These are phyloP conservation scores for Venusia cambrica DNA, from an alignment of 2,888 invertebrate genomes.

Conservation along the genomic window DNA sequence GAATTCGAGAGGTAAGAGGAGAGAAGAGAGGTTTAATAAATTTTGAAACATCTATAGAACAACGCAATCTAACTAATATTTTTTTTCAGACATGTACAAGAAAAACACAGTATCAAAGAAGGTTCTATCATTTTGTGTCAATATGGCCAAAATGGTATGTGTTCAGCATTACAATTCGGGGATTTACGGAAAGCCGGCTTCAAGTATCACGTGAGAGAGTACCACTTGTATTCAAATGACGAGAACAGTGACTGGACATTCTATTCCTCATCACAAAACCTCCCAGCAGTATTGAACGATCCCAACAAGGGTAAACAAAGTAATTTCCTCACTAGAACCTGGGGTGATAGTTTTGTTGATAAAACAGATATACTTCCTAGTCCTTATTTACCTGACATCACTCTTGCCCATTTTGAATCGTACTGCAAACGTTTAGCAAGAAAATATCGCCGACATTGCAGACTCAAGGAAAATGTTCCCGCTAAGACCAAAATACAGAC, in stretches of 20 bases:
- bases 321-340: slow-evolving; percentile 97
- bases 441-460: slow-evolving; percentile 83
- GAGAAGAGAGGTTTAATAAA: neutral
- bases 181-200: slow-evolving; percentile 94
- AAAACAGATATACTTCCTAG: slow-evolving; percentile 88
- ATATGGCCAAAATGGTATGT: slow-evolving; percentile 93
- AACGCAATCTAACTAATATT: slow-evolving; percentile 8
- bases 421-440: slow-evolving; percentile 91
- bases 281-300: slow-evolving; percentile 97
- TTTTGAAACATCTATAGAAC: neutral
- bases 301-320: slow-evolving; percentile 94
- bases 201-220: slow-evolving; percentile 89
- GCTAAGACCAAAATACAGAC: slow-evolving; percentile 69
- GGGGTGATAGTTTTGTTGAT: slow-evolving; percentile 97
- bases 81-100: slow-evolving; percentile 88
- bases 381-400: slow-evolving; percentile 91
- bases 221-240: slow-evolving; percentile 72
- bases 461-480: slow-evolving; percentile 70
- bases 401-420: slow-evolving; percentile 90
- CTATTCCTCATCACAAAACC: slow-evolving; percentile 95
- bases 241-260: slow-evolving; percentile 87
- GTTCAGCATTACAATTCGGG: slow-evolving; percentile 92
- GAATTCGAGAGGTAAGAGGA: slow-evolving; percentile 82
- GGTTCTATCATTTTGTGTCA: slow-evolving; percentile 93
- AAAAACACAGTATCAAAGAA: slow-evolving; percentile 90